phyloP scores from a whole-genome alignment of 2,888 invertebrate genomes.

The Neoaliturus tenellus region DNA sequence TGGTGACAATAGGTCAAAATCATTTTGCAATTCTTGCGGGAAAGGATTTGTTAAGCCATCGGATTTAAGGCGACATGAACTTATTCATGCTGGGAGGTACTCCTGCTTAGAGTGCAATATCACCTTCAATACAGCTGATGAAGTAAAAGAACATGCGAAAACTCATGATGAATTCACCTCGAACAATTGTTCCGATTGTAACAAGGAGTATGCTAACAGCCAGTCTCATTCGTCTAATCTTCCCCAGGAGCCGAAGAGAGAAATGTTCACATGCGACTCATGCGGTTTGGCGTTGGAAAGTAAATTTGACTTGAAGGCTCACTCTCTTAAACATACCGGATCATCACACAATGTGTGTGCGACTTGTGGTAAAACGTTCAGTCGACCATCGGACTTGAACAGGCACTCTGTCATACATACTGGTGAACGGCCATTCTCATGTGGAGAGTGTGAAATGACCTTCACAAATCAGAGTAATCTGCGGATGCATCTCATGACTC shows the following conservation, averaged over 20 bases:
- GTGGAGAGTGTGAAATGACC: constrained; percentile 62
- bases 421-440: constrained; percentile 62
- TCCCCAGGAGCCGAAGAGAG: constrained; percentile 46
- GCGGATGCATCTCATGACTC: constrained; percentile 64
- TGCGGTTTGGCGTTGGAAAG: constrained; percentile 61
- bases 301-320: constrained; percentile 63
- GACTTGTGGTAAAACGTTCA: constrained; percentile 63
- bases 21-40: constrained; percentile 62
- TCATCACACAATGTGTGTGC: constrained; percentile 61
- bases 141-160: constrained; percentile 61
- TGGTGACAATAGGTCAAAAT: constrained; percentile 59
- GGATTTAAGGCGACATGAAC: constrained; percentile 62
- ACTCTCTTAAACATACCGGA: constrained; percentile 62
- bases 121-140: constrained; percentile 59
- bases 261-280: constrained; percentile 60
- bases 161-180: constrained; percentile 49
- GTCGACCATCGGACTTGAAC: constrained; percentile 63
- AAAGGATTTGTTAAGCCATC: constrained; percentile 64
- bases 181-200: constrained; percentile 38
- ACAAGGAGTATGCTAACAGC: constrained; percentile 1
- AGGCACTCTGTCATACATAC: constrained; percentile 64
- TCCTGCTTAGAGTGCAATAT: constrained; percentile 62
- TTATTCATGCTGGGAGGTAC: constrained; percentile 60
- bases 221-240: neutral
- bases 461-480: constrained; percentile 64